These are phyloP conservation scores for Noctuana brunneofusca DNA, from an alignment of 2,888 invertebrate species.

Conservation along the genomic window DNA sequence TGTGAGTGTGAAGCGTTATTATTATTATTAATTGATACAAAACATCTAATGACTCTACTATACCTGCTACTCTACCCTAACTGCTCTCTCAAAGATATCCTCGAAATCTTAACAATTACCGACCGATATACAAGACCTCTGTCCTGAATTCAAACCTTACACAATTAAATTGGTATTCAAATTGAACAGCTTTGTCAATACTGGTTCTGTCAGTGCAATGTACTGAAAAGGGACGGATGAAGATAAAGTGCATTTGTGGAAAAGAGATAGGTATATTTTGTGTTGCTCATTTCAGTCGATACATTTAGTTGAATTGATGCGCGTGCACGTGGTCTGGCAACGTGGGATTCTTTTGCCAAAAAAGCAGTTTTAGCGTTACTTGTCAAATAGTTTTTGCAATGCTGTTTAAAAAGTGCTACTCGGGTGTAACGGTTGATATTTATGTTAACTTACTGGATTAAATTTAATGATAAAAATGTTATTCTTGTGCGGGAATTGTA, in stretches of 20 bases:
- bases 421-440: neutral
- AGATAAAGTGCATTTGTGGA: neutral
- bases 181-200: neutral
- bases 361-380: neutral
- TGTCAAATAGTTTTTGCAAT: neutral
- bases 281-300: neutral
- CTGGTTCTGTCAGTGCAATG: neutral
- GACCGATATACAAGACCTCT: neutral
- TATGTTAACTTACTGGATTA: neutral
- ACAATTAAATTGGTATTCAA: neutral
- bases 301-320: constrained; percentile 4
- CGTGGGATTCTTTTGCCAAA: neutral
- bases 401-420: neutral
- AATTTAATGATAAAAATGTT: neutral
- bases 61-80: too few relatives aligned
- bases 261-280: neutral
- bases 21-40: too few relatives aligned
- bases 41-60: too few relatives aligned
- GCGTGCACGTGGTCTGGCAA: constrained; percentile 1
- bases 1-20: too few relatives aligned
- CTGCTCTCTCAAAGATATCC: neutral
- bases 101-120: neutral
- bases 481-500: neutral
- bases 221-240: neutral
- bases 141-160: neutral